phyloP scores from a whole-genome alignment of 2,888 invertebrate species.

The Frankliniella fusca region DNA sequence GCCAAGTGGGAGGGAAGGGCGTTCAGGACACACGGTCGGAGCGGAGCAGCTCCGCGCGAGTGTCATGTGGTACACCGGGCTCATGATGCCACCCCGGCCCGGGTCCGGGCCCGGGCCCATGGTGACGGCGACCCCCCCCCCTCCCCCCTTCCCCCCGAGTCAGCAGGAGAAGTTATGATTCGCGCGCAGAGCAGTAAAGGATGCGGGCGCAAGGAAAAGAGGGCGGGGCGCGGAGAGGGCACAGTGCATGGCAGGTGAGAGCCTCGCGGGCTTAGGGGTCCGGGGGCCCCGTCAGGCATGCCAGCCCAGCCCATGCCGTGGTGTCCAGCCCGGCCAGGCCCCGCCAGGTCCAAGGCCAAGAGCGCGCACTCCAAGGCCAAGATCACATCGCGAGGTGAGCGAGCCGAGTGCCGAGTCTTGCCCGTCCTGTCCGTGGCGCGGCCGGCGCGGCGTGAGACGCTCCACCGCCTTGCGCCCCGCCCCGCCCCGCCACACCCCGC shows the following conservation, averaged over 20 bases:
- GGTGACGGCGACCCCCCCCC: no score
- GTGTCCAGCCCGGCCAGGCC: no score
- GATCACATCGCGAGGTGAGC: slow-evolving; percentile 15
- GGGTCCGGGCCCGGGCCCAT: background rate
- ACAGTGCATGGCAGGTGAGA: no score
- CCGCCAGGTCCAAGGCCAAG: background rate
- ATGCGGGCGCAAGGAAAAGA: background rate
- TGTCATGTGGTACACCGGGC: background rate
- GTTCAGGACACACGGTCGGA: background rate
- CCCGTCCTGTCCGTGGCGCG: background rate
- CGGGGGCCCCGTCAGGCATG: no score
- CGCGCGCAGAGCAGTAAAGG: background rate
- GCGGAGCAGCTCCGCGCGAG: background rate
- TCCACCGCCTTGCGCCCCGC: background rate
- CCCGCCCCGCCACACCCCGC: background rate
- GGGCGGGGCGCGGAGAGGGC: no score
- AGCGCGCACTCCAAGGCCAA: slow-evolving; percentile 25
- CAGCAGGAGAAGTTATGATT: background rate
- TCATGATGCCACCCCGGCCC: background rate
- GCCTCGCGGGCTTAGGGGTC: no score
- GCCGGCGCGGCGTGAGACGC: background rate
- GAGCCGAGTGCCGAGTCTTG: background rate
- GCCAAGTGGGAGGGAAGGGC: background rate
- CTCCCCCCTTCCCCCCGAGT: no score
- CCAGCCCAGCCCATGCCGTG: no score